Base-by-base conservation (phyloP, 2,797 vertebrate genomes). In the Megalops cyprinoides region DNA sequence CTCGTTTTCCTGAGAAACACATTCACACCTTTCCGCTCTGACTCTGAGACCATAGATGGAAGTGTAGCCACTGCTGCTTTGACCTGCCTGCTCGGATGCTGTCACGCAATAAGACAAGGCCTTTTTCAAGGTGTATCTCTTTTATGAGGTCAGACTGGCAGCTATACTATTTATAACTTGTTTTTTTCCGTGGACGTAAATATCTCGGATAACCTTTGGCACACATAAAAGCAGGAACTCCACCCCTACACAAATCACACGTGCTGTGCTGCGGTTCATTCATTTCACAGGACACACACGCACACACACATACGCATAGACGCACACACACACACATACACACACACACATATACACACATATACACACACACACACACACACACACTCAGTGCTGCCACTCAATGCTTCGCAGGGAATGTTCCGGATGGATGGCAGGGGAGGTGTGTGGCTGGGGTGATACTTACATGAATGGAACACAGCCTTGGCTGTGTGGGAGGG, bases 391-490 rank as follows among this genome's bases (percentile, higher is more conserved):
- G 18, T n/a, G 18, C 20, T 75, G 42, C 28, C 23, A 25, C 25
- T 73, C 15, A 58, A 28, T 31, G 39, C 34, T 46, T n/a, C 14
- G 49, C 31, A 46, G 28, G 58, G 73, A 76, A 67, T 58, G 3
- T 34, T 5, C n/a, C n/a, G 37, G 44, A 53, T 51, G 56, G 46
- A 53, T 46, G 60, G 39, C 4, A 39, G 51, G 46, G 79, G 34
- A 65, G 53, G 48, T 3, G 0, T 28, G n/a, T 80, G 73, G 34
- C 49, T 42, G 12, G 49, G 55, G 53, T 39, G 31, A 48, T 65
- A 82, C 81, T 82, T 55, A 82, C 81, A 39, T 55, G 71, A 23
- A 79, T 82, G 77, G 71, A 79, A 82, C 56, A 82, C 81, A 56
- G 81, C 28, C 81, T 82, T 82, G 77, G 81, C 81, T 79, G 56